These are phyloP conservation scores for Loris lydekkerianus DNA, from an alignment of 2,797 vertebrate genomes.

Conservation along the genomic window DNA sequence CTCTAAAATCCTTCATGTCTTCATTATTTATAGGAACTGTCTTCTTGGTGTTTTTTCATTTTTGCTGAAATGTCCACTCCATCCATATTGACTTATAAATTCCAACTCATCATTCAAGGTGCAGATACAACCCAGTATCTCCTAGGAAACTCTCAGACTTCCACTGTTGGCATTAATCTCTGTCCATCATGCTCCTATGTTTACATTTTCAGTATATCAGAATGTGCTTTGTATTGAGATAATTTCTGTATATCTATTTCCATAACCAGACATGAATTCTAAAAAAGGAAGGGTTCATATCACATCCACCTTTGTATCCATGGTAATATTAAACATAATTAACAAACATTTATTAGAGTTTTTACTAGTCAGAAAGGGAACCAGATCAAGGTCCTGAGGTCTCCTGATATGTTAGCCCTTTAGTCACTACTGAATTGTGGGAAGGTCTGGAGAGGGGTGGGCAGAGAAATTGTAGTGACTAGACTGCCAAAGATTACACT, in stretches of 20 bases:
- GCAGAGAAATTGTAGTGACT: not conserved
- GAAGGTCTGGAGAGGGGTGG: not conserved
- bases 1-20: not conserved
- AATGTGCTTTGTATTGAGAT: constrained; percentile 17
- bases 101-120: constrained; percentile 17
- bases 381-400: not conserved
- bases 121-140: not conserved
- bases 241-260: constrained; percentile 17
- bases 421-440: not conserved
- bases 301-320: constrained; percentile 31
- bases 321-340: constrained; percentile 34
- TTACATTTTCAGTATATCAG: constrained; percentile 23
- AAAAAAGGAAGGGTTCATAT: not conserved
- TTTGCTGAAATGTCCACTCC: not conserved
- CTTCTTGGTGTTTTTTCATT: not conserved
- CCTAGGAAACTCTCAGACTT: not conserved
- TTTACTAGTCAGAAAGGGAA: not conserved
- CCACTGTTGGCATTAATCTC: not conserved
- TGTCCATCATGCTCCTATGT: not conserved
- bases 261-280: constrained; percentile 30
- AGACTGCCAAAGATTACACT: not conserved
- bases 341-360: not conserved
- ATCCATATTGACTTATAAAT: constrained; percentile 25
- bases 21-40: constrained; percentile 26
- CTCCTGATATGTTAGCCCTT: not conserved